These are phyloP conservation scores for Menidia beryllina DNA, from an alignment of 2,113 vertebrate genomes.

Conservation along the genomic window DNA sequence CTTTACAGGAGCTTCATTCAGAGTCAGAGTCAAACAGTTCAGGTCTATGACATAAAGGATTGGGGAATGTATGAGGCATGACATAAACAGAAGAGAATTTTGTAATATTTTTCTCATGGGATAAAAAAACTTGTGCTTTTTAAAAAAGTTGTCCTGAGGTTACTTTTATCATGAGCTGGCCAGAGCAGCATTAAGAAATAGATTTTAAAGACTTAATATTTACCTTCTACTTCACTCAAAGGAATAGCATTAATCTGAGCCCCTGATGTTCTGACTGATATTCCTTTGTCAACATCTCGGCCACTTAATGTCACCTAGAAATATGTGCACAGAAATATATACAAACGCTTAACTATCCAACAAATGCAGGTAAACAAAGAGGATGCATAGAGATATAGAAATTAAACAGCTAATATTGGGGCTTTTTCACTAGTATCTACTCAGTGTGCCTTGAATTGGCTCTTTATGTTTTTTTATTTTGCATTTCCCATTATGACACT, in stretches of 20 bases:
- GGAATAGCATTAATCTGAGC: constrained; percentile 87
- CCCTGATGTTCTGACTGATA: constrained; percentile 81
- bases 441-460: too few species aligned
- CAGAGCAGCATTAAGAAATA: too few species aligned
- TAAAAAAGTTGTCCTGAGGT: neutral
- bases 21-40: constrained; percentile 83
- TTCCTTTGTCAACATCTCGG: constrained; percentile 78
- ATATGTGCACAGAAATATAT: constrained; percentile 2
- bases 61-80: neutral
- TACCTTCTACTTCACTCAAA: constrained; percentile 83
- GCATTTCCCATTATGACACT: too few species aligned
- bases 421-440: too few species aligned
- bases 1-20: constrained; percentile 79
- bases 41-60: constrained; percentile 72
- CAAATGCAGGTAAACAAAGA: neutral
- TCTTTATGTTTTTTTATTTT: too few species aligned
- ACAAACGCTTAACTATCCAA: constrained; percentile 4
- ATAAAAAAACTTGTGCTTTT: too few species aligned
- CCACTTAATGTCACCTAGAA: constrained; percentile 86
- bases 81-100: neutral
- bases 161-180: neutral
- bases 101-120: too few species aligned
- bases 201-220: neutral
- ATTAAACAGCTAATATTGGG: too few species aligned
- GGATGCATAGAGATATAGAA: neutral